Percentiles rank a stretch among this genome's conserved stretches.
Conservation (phyloP, 2,797 vertebrate species). For the Bucorvus abyssinicus region DNA sequence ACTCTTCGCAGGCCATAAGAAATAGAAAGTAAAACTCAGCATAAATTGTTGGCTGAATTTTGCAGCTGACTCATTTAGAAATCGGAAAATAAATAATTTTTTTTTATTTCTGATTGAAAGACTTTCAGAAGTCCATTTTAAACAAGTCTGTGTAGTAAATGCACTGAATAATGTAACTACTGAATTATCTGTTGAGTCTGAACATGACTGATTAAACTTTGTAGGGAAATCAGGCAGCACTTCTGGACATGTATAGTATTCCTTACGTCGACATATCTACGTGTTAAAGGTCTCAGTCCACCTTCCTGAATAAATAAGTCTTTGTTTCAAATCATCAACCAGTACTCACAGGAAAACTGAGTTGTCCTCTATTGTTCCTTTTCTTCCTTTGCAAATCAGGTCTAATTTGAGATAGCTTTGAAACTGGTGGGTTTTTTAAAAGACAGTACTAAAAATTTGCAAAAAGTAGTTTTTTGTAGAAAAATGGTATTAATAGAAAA, state of each 20-base stretch:
- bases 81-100: background rate
- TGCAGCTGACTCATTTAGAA: background rate
- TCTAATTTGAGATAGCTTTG: background rate
- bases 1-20: background rate
- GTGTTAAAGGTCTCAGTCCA: background rate
- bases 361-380: background rate
- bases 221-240: background rate
- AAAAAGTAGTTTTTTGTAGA: fast-evolving
- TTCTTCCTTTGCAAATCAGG: background rate
- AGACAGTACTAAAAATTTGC: background rate
- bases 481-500: background rate
- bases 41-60: background rate
- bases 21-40: background rate
- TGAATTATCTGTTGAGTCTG: background rate
- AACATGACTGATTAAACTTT: background rate
- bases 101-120: background rate
- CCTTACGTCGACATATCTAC: background rate
- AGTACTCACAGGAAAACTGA: background rate
- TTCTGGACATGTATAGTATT: background rate
- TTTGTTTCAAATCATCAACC: background rate
- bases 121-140: background rate
- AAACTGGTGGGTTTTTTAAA: background rate
- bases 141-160: background rate
- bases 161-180: background rate
- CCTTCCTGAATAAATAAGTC: background rate